Evolutionary conservation across 2,888 invertebrate species (phyloP).

Genomic region (Drosophila gaucha): DNA sequence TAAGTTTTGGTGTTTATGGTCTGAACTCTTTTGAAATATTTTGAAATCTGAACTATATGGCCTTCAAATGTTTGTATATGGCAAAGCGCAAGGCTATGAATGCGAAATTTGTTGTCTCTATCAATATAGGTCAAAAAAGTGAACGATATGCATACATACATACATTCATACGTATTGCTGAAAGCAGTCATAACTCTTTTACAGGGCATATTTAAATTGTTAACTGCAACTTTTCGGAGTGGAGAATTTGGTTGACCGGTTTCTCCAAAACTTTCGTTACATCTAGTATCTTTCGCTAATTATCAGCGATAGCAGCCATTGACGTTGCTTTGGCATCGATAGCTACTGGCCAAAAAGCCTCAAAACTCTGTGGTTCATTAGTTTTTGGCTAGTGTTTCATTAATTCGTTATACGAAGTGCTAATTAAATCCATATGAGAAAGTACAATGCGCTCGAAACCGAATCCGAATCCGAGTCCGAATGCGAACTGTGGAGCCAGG

Average conservation of each 20-base stretch:
- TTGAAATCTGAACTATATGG: constrained; percentile 1
- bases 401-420: constrained; percentile 52
- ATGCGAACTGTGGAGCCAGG: constrained; percentile 1
- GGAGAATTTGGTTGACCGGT: constrained; percentile 20
- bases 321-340: constrained; percentile 13
- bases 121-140: not conserved
- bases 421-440: constrained; percentile 67
- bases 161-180: too few relatives aligned
- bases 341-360: constrained; percentile 12
- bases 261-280: constrained; percentile 54
- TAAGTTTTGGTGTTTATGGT: constrained; percentile 1
- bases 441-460: constrained; percentile 40
- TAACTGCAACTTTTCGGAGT: constrained; percentile 5
- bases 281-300: constrained; percentile 58
- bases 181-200: not conserved
- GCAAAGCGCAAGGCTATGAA: not conserved
- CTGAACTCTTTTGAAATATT: constrained; percentile 5
- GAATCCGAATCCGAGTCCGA: not conserved
- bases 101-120: not conserved
- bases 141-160: too few relatives aligned
- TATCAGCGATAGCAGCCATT: constrained; percentile 25
- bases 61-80: constrained; percentile 3
- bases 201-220: constrained; percentile 13
- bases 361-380: not conserved
- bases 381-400: constrained; percentile 24